Evolutionary conservation across 2,113 vertebrate species (phyloP), one percentile per base, ranked within the genome.

Genomic region (Anarhynchus alexandrinus): DNA sequence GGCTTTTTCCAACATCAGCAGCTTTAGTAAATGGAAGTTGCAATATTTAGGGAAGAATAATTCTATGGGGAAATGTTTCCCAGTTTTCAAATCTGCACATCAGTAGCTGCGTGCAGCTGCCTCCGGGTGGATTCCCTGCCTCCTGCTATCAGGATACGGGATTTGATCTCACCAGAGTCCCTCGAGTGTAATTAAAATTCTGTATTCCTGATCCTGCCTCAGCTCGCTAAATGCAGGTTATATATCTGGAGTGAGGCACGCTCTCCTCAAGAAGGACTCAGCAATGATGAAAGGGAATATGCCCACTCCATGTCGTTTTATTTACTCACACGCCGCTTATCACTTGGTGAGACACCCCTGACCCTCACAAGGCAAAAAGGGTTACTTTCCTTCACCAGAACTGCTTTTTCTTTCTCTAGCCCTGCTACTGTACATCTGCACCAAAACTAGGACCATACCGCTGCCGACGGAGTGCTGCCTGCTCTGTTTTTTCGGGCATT

Each of bases 111-210:
- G 29, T 3, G 3, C 29, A 38, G 91, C 62, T 74, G 85, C 86
- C 94, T 96, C 72, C 61, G 79, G 96, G 87, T 90, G 73, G 52
- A 62, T 78, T 80, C 84, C 82, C 83, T 82, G 67, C 79, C 78
- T 88, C 55, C 87, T 84, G n/a, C 94, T 58, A 25, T n/a, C 71
- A 91, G 86, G 78, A 65, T 52, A 25, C 43, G 64, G 89, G 91
- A 82, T 94, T 93, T 82, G 94, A 95, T 92, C 93, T 96, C 85
- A 65, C 52, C 67, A 38, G n/a, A 51, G 52, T 92, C 95, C 85
- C 86, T 18, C 4, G 88, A 57, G 93, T 93, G 91, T 90, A 91
- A 97, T 94, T 96, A 94, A 96, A 91, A 90, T 52, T 15, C 55
- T 88, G 85, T 83, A 88, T 71, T 83, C 87, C 90, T 77, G 42